Conservation (phyloP, 2,113 vertebrate genomes). For the Daubentonia madagascariensis region DNA sequence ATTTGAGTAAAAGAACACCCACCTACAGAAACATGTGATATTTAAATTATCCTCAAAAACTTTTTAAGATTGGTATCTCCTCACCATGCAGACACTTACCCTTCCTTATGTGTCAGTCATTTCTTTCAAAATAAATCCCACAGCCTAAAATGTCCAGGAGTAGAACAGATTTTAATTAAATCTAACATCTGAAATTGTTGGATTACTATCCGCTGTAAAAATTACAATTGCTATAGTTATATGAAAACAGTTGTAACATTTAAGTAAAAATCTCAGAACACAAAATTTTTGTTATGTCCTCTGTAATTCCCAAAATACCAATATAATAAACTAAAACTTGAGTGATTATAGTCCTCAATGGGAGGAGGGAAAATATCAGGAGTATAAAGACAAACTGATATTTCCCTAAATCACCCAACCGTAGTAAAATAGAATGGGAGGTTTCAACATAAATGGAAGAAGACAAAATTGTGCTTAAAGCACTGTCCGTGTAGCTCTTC, state of each 20-base stretch:
- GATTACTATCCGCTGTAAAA: not conserved
- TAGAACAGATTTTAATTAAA: not conserved
- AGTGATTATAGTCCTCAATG: not conserved
- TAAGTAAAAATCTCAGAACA: not conserved
- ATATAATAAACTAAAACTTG: not conserved
- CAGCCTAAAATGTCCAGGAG: not conserved
- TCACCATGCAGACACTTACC: not conserved
- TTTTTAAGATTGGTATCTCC: not conserved
- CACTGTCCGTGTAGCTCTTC: too few relatives aligned
- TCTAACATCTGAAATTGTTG: not conserved
- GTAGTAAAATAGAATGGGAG: too few relatives aligned
- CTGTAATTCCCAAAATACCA: not conserved
- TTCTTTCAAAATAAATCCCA: not conserved
- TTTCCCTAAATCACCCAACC: not conserved
- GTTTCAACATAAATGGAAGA: not conserved
- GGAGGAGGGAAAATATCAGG: not conserved
- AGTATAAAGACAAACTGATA: not conserved
- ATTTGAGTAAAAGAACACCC: not conserved
- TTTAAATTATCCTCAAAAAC: not conserved
- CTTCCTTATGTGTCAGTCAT: not conserved
- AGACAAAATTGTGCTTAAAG: not conserved
- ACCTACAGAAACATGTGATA: not conserved
- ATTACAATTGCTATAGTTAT: not conserved
- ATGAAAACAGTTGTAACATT: not conserved
- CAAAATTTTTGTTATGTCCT: not conserved